Conservation (phyloP, 2,113 vertebrate genomes). For the Oryzias celebensis region DNA sequence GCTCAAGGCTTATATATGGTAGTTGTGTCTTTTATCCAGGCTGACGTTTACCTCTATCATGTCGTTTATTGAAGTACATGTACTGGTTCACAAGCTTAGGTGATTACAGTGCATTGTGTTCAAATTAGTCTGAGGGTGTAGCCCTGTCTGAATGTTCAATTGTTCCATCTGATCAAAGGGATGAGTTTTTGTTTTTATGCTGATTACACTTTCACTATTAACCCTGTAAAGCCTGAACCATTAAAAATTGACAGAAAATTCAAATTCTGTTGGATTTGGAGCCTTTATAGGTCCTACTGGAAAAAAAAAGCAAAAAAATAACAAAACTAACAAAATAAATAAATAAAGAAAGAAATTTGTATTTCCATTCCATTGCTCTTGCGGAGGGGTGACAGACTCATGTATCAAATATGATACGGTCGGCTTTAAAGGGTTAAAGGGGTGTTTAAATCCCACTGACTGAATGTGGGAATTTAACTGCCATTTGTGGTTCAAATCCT, state of each 20-base stretch:
- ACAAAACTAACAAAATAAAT: too few relatives aligned
- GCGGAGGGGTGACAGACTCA: too few relatives aligned
- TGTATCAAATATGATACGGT: too few relatives aligned
- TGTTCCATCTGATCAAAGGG: not conserved
- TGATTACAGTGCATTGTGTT: not conserved
- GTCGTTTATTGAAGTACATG: not conserved
- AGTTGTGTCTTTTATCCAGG: constrained; percentile 3
- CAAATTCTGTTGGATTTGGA: too few relatives aligned
- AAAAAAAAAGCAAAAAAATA: too few relatives aligned
- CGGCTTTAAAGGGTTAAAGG: too few relatives aligned
- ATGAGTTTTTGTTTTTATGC: not conserved
- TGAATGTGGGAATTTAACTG: too few relatives aligned
- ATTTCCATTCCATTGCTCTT: too few relatives aligned
- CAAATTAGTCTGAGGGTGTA: not conserved
- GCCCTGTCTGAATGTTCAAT: not conserved
- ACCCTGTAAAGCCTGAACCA: not conserved
- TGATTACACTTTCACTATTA: not conserved
- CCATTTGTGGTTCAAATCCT: too few relatives aligned
- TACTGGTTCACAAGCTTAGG: not conserved
- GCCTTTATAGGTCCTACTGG: too few relatives aligned
- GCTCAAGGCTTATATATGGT: constrained; percentile 21
- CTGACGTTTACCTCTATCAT: not conserved
- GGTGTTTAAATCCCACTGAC: too few relatives aligned
- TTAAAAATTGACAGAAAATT: not conserved
- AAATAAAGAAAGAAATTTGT: too few relatives aligned